Evolutionary conservation across 2,888 invertebrate genomes (phyloP), one percentile per base, ranked within the genome.

Genomic region (Cantharis rustica): DNA sequence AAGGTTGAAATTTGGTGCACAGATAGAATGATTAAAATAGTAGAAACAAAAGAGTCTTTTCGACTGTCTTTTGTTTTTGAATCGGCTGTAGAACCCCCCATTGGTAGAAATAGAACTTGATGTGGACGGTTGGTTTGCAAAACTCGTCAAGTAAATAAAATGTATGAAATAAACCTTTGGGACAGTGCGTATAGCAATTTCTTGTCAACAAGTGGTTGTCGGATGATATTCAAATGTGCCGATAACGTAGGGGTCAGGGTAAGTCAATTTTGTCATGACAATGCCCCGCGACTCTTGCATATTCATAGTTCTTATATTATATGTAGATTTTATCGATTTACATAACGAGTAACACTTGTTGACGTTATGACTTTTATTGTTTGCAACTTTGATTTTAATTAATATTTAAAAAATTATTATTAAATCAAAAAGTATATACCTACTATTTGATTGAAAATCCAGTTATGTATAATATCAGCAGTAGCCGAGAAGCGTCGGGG

Each of bases 221-320:
- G 79, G 74, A 77, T 76, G 79, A 80, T 80, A 80, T 80, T 80
- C 79, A 80, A 80, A 80, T 80, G 78, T 71, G 77, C 71, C 79
- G 80, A 80, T 79, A 79, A 75, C 80, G 77, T 72, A 76, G 84
- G 84, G 86, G 86, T 86, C 86, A 86, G 85, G 85, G 84, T 82
- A 80, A 85, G 85, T 85, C 85, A 85, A 83, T 84, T 83, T 83
- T 77, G 66, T 73, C 79, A 83, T 75, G 79, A 84, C 85, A 84
- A 85, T 84, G 84, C 82, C 81, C 81, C 80, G 78, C 61, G 70
- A 69, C 83, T 82, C 75, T 80, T 86, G 86, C 85, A 86, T 86
- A 86, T 86, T 86, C 86, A 86, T 86, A 77, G 79, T 71, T 77
- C 78, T 74, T 82, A 84, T 86, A 86, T 86, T 86, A 86, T 86